Conservation (phyloP, 2,113 vertebrate species). For the Nerophis ophidion region DNA sequence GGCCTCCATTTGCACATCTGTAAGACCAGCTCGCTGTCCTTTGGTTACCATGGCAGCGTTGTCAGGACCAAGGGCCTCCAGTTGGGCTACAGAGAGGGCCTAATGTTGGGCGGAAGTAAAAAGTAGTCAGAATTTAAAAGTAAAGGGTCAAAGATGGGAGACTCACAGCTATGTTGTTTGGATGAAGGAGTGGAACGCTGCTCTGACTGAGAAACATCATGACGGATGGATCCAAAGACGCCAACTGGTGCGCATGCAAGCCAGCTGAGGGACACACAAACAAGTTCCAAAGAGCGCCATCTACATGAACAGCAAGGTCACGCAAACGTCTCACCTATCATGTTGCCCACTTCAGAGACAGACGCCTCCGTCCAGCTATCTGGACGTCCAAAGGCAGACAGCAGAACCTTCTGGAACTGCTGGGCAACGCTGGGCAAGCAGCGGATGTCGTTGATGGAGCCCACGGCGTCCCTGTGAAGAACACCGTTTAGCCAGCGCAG, state of each 20-base stretch:
- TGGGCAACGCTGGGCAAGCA: background rate
- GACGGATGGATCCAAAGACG: conserved; percentile 23
- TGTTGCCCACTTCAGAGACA: background rate
- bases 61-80: conserved; percentile 52
- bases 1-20: conserved; percentile 18
- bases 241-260: background rate
- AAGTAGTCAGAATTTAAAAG: background rate
- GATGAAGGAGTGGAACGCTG: conserved; percentile 42
- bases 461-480: background rate
- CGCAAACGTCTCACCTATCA: background rate
- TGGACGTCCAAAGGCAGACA: background rate
- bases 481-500: background rate
- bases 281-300: background rate
- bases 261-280: background rate
- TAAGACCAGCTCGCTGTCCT: conserved; percentile 21
- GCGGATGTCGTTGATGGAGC: background rate
- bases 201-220: conserved; percentile 35
- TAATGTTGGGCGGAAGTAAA: conserved; percentile 11
- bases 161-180: conserved; percentile 42
- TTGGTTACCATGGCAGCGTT: conserved; percentile 49
- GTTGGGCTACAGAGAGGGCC: conserved; percentile 40
- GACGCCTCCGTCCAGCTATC: background rate
- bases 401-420: background rate
- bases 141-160: background rate
- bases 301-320: background rate